Evolutionary conservation across 2,888 invertebrate genomes (phyloP).

Genomic region (Danaus chrysippus): DNA sequence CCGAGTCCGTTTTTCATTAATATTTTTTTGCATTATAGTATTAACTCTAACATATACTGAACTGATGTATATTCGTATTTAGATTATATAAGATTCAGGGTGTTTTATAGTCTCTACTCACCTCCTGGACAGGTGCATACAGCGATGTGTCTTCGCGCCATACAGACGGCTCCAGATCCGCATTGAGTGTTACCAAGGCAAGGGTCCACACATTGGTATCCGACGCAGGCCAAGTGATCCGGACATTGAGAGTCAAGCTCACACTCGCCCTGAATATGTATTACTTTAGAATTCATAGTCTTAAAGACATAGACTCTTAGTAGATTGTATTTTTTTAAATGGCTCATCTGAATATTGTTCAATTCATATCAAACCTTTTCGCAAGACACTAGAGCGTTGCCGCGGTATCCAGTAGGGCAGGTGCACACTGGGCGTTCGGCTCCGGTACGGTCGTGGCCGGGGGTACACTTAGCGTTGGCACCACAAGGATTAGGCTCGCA

Average conservation of each 20-base stretch:
- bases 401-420: conserved; percentile 87
- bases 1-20: too few species aligned
- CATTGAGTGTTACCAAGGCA: conserved; percentile 86
- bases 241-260: conserved; percentile 86
- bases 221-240: conserved; percentile 86
- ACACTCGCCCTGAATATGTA: conserved; percentile 84
- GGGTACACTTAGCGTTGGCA: conserved; percentile 86
- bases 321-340: neutral
- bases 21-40: too few species aligned
- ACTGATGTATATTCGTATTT: too few species aligned
- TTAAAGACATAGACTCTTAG: neutral
- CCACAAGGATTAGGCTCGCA: conserved; percentile 95
- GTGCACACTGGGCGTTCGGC: conserved; percentile 92
- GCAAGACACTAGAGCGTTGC: conserved; percentile 86
- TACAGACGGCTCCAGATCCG: conserved; percentile 86
- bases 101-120: conserved; percentile 26
- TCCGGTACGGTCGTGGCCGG: conserved; percentile 89
- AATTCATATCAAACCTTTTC: conserved; percentile 64
- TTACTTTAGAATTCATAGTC: neutral
- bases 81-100: too few species aligned
- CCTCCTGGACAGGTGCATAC: conserved; percentile 90
- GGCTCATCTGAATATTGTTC: too few species aligned
- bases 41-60: too few species aligned
- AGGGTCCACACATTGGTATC: conserved; percentile 86
- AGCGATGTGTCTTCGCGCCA: conserved; percentile 86